Evolutionary conservation across 2,888 invertebrate genomes (phyloP), one percentile per base, ranked within the genome.

Genomic region (Icerya purchasi): DNA sequence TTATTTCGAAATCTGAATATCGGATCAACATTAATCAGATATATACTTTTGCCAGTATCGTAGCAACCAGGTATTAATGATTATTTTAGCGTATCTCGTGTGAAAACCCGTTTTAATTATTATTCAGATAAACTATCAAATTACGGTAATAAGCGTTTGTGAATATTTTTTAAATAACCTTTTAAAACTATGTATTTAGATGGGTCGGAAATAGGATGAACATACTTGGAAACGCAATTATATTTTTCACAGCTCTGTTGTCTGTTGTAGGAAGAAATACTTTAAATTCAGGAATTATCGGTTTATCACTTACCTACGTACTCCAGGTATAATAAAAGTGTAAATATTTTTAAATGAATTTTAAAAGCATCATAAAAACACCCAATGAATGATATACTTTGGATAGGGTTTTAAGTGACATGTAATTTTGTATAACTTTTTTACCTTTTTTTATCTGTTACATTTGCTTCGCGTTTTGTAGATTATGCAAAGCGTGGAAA

Each of bases 201-300:
- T 98, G 97, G 97, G 75, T 98, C 66, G 92, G 93, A 1, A 79
- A 98, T 50, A 79, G 97, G 25, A 75, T 98, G 62, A 97, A 98
- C 75, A 89, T 92, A 82, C 85, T 97, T 62, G 97, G 96, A 64
- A 97, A 94, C 74, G 75, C 87, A 63, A 89, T 97, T 65, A 93
- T 96, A 65, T 83, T 98, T 69, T 94, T 92, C 71, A 83, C 97
- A 2, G 86, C 94, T 0, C 71, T 97, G 61, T 94, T 97, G 72
- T 89, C 92, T 53, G 93, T 97, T 1, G 72, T 92, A 59, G 80
- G 80, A 59, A 78, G 83, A 62, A 80, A 86, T 59, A 77, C 75
- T 2, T 74, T 82, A 66, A 79, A 78, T 69, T 76, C 90, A 1
- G 93, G 93, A 50, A 72, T 84, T 56, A 87, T 88, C 18, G 96